Conservation (phyloP, 2,888 invertebrate species). For the Geotrupes spiniger region DNA sequence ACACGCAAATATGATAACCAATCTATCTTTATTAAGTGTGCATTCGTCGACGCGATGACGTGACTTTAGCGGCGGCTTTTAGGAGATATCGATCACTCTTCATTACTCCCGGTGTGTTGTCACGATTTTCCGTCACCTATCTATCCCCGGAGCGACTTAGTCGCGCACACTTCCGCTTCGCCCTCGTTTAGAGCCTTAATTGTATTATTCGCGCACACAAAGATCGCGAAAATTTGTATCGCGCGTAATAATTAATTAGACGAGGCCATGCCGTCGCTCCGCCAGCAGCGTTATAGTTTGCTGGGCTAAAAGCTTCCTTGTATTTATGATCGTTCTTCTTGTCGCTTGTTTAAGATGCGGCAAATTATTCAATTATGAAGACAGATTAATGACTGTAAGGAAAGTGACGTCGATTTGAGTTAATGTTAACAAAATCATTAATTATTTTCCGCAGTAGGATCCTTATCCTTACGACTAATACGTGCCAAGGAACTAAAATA, state of each 20-base stretch:
- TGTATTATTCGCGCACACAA: constrained; percentile 10
- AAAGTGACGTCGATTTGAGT: too few relatives aligned
- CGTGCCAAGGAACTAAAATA: too few relatives aligned
- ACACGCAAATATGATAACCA: constrained; percentile 13
- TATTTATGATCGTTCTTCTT: too few relatives aligned
- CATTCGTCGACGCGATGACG: constrained; percentile 20
- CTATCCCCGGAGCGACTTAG: background rate
- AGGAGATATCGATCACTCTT: constrained; percentile 29
- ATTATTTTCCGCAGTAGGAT: too few relatives aligned
- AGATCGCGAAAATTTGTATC: constrained; percentile 7
- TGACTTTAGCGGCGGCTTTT: constrained; percentile 45
- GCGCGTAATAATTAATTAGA: background rate
- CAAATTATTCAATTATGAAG: too few relatives aligned
- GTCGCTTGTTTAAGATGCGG: too few relatives aligned
- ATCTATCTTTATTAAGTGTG: constrained; percentile 25
- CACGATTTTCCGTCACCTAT: constrained; percentile 11
- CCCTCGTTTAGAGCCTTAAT: constrained; percentile 3
- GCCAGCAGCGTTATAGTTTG: too few relatives aligned
- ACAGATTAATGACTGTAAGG: too few relatives aligned
- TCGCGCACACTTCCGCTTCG: background rate
- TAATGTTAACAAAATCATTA: too few relatives aligned
- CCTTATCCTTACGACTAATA: too few relatives aligned
- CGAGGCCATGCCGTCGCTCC: background rate
- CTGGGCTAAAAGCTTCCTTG: too few relatives aligned
- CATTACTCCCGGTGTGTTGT: constrained; percentile 24